These are phyloP conservation scores for Magallana nippona DNA, from an alignment of 2,888 invertebrate species.

Conservation along the genomic window DNA sequence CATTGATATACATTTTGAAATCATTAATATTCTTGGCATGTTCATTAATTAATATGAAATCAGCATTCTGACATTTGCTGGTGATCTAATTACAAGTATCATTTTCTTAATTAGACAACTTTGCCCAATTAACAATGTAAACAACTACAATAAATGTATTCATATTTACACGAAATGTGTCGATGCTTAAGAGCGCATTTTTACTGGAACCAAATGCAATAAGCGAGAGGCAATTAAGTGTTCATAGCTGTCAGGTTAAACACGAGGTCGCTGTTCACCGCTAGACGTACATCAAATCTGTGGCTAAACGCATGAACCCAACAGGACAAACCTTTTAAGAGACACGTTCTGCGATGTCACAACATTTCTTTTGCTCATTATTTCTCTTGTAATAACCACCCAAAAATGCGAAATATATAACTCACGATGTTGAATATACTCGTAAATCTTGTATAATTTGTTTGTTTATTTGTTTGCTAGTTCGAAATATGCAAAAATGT, in stretches of 20 bases:
- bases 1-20: no score
- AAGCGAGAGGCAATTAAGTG: background rate
- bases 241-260: background rate
- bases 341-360: background rate
- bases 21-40: background rate
- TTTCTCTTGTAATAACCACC: no score
- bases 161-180: conserved; percentile 26
- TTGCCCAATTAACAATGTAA: conserved; percentile 20
- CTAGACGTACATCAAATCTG: background rate
- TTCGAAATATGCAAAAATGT: no score
- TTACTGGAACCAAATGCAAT: background rate
- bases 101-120: conserved; percentile 3
- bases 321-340: conserved; percentile 7
- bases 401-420: no score
- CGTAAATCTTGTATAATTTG: no score
- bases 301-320: background rate
- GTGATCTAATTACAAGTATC: no score
- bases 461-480: no score
- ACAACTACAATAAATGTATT: background rate
- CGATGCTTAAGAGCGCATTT: background rate
- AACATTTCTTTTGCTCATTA: background rate
- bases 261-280: background rate
- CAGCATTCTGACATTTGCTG: no score
- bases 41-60: background rate
- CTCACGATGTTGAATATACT: no score